Evolutionary conservation across 1,140 invertebrate species (phyloP).

Genomic region (Acyrthosiphon pisum): DNA sequence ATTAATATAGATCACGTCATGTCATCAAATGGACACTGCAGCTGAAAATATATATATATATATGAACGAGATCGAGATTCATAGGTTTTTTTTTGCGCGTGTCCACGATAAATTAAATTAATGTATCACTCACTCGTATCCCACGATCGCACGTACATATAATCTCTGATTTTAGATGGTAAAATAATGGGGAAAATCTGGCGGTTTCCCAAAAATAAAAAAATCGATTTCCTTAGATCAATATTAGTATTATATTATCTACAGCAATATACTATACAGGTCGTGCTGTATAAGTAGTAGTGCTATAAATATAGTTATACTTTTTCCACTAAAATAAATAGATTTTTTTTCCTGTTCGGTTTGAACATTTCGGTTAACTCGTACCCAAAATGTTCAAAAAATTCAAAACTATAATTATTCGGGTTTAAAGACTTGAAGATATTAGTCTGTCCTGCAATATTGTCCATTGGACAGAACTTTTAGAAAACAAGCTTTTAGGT

Average conservation of each 20-base stretch:
- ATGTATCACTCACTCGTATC: neutral
- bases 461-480: too few species aligned
- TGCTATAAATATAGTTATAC: too few species aligned
- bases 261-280: too few species aligned
- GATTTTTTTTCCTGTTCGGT: too few species aligned
- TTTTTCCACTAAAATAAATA: too few species aligned
- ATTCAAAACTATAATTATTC: too few species aligned
- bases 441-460: too few species aligned
- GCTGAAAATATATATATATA: neutral
- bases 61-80: neutral
- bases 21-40: neutral
- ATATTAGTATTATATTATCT: neutral
- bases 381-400: too few species aligned
- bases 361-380: too few species aligned
- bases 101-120: neutral
- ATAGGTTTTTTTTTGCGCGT: neutral
- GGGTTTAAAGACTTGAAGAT: too few species aligned
- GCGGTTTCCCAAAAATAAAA: neutral
- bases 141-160: neutral
- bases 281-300: too few species aligned
- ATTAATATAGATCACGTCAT: neutral
- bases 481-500: too few species aligned
- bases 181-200: neutral
- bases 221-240: neutral
- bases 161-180: neutral